Conservation (phyloP, 2,797 vertebrate genomes). For the Epinephelus awoara region DNA sequence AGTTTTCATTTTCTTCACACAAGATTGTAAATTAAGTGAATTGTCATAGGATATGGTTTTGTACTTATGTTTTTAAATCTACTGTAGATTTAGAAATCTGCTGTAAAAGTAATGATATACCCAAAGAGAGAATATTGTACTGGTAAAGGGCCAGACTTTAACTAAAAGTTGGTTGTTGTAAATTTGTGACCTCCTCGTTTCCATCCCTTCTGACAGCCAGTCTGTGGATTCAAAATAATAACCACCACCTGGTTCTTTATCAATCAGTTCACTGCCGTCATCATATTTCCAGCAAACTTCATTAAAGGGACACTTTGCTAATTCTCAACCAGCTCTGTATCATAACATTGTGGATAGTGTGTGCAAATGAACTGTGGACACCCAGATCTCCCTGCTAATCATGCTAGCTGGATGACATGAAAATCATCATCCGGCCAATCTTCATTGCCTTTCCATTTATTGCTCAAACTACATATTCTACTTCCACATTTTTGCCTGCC, state of each 20-base stretch:
- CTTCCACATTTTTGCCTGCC: too few species aligned
- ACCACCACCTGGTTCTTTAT: background rate
- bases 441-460: too few species aligned
- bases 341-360: too few species aligned
- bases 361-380: too few species aligned
- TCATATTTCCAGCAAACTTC: background rate
- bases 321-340: too few species aligned
- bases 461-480: too few species aligned
- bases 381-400: too few species aligned
- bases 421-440: too few species aligned
- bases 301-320: background rate
- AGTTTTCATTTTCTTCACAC: background rate
- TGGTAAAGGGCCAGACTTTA: background rate
- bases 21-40: background rate
- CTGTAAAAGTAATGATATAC: background rate
- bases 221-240: background rate
- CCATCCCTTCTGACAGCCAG: background rate
- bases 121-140: background rate
- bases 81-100: background rate
- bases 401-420: too few species aligned
- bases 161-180: background rate
- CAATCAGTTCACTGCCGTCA: background rate
- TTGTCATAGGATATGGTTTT: background rate
- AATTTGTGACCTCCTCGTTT: background rate
- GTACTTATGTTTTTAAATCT: background rate